Base-by-base conservation (phyloP, 2,888 invertebrate genomes). In the Xestia xanthographa region DNA sequence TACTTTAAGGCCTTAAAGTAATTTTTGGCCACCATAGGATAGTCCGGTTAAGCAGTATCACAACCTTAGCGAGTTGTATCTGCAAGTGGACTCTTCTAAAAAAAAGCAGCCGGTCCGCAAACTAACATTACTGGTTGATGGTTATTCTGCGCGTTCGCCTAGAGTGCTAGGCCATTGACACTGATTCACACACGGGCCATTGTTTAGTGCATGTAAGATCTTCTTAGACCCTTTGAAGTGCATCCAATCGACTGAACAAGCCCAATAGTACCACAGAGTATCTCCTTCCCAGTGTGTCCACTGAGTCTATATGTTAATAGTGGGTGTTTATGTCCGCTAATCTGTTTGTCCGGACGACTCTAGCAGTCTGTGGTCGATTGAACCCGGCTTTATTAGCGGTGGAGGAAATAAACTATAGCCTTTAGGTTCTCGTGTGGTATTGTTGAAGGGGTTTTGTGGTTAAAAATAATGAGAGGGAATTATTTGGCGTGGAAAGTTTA, bases 301-400 rank as follows among this genome's bases (percentile, higher is more conserved):
- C 26, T 53, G 43, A 66, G n/a, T 82, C 82, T 78, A 75, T 75
- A 78, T 60, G 60, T 66, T 66, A 82, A 78, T 82, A 62, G 60
- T 75, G 43, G 11, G 66, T 66, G 58, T 78, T 81, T 75, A 81
- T 81, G 77, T 81, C 65, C 48, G 38, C 75, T 78, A 81, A 78
- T 78, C 78, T 82, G 60, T 78, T 78, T 60, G 82, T 75, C 26
- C 66, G 53, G 75, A 53, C 29, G 63, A 43, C 65, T 81, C 63
- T 81, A 17, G 65, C 58, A 34, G 50, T 17, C 48, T 43, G 65
- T 60, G 41, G 38, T 38, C 80, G 41, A 56, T 48, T 53, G 72
- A 58, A 29, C 45, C 26, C 34, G 14, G n/a, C 48, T 65, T 65
- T 80, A 75, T 81, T 75, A 45, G 82, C n/a, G 50, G 65, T 34